These are phyloP conservation scores for Eupeodes latifasciatus DNA, from an alignment of 2,888 invertebrate genomes.

Conservation along the genomic window DNA sequence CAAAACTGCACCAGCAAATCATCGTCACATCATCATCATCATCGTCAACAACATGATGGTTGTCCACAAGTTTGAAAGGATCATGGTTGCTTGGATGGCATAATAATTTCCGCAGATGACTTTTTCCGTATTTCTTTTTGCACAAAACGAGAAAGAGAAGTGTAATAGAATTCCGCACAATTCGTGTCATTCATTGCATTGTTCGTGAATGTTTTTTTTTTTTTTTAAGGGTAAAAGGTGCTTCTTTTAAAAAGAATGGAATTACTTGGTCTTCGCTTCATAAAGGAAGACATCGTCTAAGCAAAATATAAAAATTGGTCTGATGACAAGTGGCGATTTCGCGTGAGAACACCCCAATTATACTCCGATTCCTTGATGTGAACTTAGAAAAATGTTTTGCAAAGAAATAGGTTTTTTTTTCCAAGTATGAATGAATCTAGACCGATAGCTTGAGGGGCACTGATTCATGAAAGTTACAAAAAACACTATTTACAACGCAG, in stretches of 20 bases:
- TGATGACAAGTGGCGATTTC: neutral
- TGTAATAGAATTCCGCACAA: constrained; percentile 14
- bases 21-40: constrained; percentile 33
- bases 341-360: neutral
- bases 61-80: constrained; percentile 60
- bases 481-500: too few relatives aligned
- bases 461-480: too few relatives aligned
- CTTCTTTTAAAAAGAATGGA: neutral
- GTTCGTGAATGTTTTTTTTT: neutral
- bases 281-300: neutral
- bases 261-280: neutral
- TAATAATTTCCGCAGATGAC: constrained; percentile 52
- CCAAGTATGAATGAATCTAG: too few relatives aligned
- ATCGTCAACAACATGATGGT: constrained; percentile 25
- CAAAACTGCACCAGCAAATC: constrained; percentile 39
- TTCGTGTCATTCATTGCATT: constrained; percentile 10
- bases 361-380: neutral
- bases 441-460: too few relatives aligned
- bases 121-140: constrained; percentile 12
- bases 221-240: neutral
- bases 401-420: neutral
- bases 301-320: neutral
- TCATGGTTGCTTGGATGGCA: constrained; percentile 51
- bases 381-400: neutral
- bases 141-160: neutral